Conservation (phyloP, 2,113 vertebrate species). For the Stigmatopora nigra region DNA sequence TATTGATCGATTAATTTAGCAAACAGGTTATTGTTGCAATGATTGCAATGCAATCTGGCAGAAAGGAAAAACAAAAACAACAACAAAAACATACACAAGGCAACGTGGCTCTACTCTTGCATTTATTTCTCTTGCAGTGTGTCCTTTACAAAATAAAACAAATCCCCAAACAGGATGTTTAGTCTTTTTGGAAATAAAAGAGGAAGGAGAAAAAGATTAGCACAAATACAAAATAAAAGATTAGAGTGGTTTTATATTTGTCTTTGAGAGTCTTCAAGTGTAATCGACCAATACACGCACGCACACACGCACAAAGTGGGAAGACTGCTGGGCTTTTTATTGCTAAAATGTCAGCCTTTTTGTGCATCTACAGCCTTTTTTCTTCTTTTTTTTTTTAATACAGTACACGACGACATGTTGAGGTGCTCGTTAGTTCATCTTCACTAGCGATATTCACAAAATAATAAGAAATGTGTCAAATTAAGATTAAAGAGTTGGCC, state of each 20-base stretch:
- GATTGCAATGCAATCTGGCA: no score
- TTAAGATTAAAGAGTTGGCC: no score
- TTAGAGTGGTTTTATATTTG: conserved; percentile 46
- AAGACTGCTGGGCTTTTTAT: conserved; percentile 57
- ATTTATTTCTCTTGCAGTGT: conserved; percentile 63
- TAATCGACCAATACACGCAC: conserved; percentile 24
- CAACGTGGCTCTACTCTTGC: conserved; percentile 45
- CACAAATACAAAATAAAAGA: conserved; percentile 26
- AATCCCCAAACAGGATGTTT: conserved; percentile 58
- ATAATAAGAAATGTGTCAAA: not conserved
- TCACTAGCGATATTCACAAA: conserved; percentile 26
- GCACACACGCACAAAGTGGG: conserved; percentile 31
- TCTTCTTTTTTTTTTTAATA: not conserved
- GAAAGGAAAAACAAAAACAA: not conserved
- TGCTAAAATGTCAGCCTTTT: conserved; percentile 50
- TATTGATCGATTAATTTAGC: not conserved
- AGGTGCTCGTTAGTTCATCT: conserved; percentile 2
- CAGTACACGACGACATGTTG: conserved; percentile 15
- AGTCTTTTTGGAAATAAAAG: conserved; percentile 57
- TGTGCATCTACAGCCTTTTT: not conserved
- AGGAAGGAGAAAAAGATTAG: conserved; percentile 27
- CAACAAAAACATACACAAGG: conserved; percentile 5
- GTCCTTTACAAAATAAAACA: conserved; percentile 63
- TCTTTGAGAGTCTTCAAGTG: conserved; percentile 52
- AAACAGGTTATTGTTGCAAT: not conserved